Evolutionary conservation across 2,113 vertebrate genomes (phyloP).

Genomic region (Cynoglossus semilaevis): DNA sequence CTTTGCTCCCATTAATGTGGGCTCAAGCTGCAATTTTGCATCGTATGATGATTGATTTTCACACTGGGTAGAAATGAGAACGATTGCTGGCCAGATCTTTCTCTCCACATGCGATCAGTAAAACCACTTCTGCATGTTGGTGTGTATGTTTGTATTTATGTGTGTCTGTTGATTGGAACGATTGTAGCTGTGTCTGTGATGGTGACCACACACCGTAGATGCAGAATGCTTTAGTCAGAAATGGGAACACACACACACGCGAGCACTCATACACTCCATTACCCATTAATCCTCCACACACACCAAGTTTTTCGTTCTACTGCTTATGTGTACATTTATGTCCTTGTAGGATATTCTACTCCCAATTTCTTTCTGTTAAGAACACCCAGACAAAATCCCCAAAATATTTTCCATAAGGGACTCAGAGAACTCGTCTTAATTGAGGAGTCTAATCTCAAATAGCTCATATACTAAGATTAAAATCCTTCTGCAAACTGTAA

Average conservation of each 20-base stretch:
- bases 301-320: slow-evolving; percentile 28
- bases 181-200: slow-evolving; percentile 32
- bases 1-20: slow-evolving; percentile 32
- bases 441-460: no score
- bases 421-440: no score
- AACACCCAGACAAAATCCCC: no score
- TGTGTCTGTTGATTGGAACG: not conserved
- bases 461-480: no score
- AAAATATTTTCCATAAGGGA: no score
- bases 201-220: slow-evolving; percentile 16
- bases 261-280: slow-evolving; percentile 41
- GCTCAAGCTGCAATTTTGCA: slow-evolving; percentile 41
- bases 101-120: slow-evolving; percentile 26
- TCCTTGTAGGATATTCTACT: no score
- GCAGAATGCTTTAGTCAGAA: slow-evolving; percentile 65
- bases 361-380: no score
- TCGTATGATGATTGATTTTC: slow-evolving; percentile 51
- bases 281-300: slow-evolving; percentile 51
- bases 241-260: slow-evolving; percentile 41
- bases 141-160: not conserved
- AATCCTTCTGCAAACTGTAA: no score
- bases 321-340: slow-evolving; percentile 28
- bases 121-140: slow-evolving; percentile 41
- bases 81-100: slow-evolving; percentile 36
- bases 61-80: slow-evolving; percentile 35